Evolutionary conservation across 2,888 invertebrate species (phyloP).

Genomic region (Tetheella fluctuosa): DNA sequence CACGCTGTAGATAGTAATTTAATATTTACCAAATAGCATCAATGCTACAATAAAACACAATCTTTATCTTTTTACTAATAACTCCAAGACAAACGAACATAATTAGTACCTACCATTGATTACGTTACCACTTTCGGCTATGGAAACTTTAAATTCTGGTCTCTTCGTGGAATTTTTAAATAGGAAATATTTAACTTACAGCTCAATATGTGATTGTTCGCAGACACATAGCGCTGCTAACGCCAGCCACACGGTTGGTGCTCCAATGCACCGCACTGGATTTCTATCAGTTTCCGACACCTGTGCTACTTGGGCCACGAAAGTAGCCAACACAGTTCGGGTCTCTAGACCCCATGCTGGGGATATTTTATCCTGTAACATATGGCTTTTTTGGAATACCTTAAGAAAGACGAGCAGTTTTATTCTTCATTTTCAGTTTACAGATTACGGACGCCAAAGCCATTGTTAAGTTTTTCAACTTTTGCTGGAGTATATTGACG

Average conservation of each 20-base stretch:
- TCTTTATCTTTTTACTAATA: too few species aligned
- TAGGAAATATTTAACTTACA: slow-evolving; percentile 49
- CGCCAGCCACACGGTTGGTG: slow-evolving; percentile 95
- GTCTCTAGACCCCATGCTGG: slow-evolving; percentile 94
- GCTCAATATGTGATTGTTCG: slow-evolving; percentile 94
- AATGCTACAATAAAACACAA: too few species aligned
- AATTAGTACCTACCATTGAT: too few species aligned
- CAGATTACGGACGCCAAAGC: neutral
- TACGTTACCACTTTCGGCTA: too few species aligned
- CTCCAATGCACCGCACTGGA: slow-evolving; percentile 91
- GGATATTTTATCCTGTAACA: slow-evolving; percentile 90
- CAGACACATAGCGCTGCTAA: slow-evolving; percentile 96
- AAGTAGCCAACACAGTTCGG: slow-evolving; percentile 94
- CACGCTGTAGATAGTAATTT: slow-evolving; percentile 34
- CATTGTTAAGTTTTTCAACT: too few species aligned
- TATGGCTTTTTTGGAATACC: neutral
- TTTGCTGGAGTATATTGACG: too few species aligned
- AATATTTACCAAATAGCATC: neutral
- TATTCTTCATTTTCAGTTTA: neutral
- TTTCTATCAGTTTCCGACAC: slow-evolving; percentile 89
- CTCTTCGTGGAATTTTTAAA: too few species aligned
- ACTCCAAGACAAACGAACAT: neutral
- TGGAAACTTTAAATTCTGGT: too few species aligned
- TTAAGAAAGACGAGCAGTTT: neutral
- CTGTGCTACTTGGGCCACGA: slow-evolving; percentile 92